Evolutionary conservation across 2,113 vertebrate species (phyloP).

Genomic region (Thalassarche chlororhynchos): DNA sequence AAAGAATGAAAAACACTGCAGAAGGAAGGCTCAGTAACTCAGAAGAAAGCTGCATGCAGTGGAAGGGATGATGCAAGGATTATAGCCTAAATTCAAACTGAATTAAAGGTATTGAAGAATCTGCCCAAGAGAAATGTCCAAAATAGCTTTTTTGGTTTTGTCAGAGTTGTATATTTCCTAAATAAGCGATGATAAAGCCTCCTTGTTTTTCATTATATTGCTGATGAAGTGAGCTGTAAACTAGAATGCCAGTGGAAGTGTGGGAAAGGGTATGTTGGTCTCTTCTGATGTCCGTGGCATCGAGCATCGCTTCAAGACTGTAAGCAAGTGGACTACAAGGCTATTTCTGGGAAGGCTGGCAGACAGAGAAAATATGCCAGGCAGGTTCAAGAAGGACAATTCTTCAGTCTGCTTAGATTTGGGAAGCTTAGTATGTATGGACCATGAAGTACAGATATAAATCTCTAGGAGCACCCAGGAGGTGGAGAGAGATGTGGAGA

Average conservation of each 20-base stretch:
- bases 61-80: not conserved
- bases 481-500: not conserved
- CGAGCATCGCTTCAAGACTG: accelerated
- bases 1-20: not conserved
- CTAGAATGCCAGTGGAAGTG: not conserved
- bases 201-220: not conserved
- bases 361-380: not conserved
- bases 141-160: not conserved
- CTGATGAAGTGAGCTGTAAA: not conserved
- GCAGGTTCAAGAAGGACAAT: not conserved
- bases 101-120: not conserved
- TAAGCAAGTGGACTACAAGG: not conserved
- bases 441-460: not conserved
- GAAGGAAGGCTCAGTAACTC: not conserved
- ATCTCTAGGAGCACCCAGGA: not conserved
- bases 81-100: not conserved
- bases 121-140: not conserved
- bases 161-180: not conserved
- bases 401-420: not conserved
- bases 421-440: not conserved
- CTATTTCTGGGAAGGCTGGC: not conserved
- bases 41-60: not conserved
- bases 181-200: not conserved
- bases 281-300: not conserved
- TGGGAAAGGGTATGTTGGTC: not conserved